Evolutionary conservation across 2,797 vertebrate species (phyloP).

Genomic region (Microchirus variegatus): DNA sequence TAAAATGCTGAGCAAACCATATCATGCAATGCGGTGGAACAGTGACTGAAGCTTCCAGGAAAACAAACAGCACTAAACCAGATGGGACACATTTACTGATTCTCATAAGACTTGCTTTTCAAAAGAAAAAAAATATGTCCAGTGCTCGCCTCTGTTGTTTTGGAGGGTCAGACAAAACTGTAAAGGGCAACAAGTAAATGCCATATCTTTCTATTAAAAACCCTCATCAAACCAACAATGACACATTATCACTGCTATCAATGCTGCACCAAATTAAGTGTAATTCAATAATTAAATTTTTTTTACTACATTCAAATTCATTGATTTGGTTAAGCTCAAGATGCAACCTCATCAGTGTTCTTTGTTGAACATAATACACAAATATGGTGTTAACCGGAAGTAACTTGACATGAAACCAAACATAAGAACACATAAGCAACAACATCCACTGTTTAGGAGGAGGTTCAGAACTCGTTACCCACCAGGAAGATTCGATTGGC

Average conservation of each 20-base stretch:
- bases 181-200: neutral
- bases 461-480: no score
- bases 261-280: neutral
- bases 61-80: constrained; percentile 61
- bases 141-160: constrained; percentile 21
- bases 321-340: no score
- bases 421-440: no score
- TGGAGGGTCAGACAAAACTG: constrained; percentile 17
- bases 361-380: no score
- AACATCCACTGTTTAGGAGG: no score
- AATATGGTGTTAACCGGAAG: no score
- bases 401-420: no score
- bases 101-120: constrained; percentile 66
- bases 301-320: no score
- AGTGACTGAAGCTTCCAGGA: constrained; percentile 73
- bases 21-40: constrained; percentile 72
- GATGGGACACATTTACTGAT: constrained; percentile 72
- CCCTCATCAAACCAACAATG: neutral
- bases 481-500: constrained; percentile 98
- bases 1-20: constrained; percentile 61
- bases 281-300: no score
- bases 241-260: neutral
- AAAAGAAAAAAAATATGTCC: constrained; percentile 27
- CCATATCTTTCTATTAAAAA: constrained; percentile 7
- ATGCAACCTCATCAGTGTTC: no score